Conservation (phyloP, 2,113 vertebrate species). For the Tamias sibiricus region DNA sequence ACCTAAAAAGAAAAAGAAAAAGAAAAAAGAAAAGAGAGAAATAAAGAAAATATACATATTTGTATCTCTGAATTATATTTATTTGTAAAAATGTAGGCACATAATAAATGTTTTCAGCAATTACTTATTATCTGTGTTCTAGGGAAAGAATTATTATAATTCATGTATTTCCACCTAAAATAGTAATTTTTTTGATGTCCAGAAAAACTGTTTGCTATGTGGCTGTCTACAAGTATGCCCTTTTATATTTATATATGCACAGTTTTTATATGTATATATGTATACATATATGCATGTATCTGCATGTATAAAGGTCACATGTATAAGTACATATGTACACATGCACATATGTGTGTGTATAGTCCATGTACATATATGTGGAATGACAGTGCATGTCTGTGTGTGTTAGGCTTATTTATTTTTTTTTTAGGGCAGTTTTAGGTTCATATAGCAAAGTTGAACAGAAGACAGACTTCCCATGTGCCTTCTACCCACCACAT, state of each 20-base stretch:
- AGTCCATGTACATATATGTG: background rate
- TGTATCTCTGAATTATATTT: background rate
- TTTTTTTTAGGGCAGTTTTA: background rate
- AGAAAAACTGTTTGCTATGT: background rate
- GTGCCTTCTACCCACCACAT: too few relatives aligned
- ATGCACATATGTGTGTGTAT: background rate
- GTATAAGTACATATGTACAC: too few relatives aligned
- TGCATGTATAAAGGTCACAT: background rate
- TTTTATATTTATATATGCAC: background rate
- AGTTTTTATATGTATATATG: background rate
- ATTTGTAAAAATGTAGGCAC: background rate
- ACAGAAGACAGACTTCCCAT: background rate
- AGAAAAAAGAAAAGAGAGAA: too few relatives aligned
- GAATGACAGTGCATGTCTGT: background rate
- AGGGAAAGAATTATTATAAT: background rate
- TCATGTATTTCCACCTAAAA: background rate
- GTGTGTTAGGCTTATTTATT: background rate
- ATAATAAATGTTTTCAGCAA: background rate
- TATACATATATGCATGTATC: background rate
- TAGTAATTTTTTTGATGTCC: background rate
- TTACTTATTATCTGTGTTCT: slow-evolving; percentile 2
- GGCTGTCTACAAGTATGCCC: background rate
- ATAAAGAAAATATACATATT: too few relatives aligned
- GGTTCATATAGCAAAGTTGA: background rate
- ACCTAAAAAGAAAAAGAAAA: too few relatives aligned